A percentile compares a stretch with the other conserved stretches of the same genome.
These are phyloP conservation scores for Nesoenas mayeri DNA, from an alignment of 2,113 vertebrate species.

Conservation along the genomic window DNA sequence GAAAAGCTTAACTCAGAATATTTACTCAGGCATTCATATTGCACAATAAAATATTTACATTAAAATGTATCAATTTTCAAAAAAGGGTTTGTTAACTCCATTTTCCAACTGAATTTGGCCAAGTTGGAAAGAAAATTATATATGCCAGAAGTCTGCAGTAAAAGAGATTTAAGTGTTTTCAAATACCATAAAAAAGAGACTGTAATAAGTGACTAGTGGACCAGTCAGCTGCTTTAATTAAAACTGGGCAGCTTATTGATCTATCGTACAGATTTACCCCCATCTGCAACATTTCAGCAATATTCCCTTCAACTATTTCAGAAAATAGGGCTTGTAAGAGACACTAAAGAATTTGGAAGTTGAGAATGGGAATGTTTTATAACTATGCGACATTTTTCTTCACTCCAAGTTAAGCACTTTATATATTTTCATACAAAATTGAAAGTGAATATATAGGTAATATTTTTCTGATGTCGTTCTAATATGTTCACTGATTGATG, in stretches of 20 bases:
- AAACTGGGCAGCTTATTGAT: constrained; percentile 33
- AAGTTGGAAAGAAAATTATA: neutral
- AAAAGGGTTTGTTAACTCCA: neutral
- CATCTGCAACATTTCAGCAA: neutral
- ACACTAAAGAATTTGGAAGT: neutral
- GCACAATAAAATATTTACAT: neutral
- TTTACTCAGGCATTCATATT: neutral
- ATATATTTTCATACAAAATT: neutral
- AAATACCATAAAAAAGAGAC: neutral
- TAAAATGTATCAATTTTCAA: neutral
- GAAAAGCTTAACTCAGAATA: neutral
- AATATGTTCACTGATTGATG: neutral
- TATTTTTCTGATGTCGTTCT: neutral
- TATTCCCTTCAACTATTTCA: neutral
- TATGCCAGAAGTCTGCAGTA: neutral
- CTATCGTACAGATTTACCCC: neutral
- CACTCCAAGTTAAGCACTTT: neutral
- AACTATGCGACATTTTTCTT: neutral
- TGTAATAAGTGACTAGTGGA: neutral
- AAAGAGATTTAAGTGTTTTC: constrained; percentile 30
- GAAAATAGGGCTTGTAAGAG: neutral
- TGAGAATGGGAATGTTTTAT: neutral
- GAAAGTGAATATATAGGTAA: neutral
- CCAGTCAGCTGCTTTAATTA: constrained; percentile 42
- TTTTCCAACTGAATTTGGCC: neutral